Evolutionary conservation across 2,888 invertebrate genomes (phyloP).

Genomic region (Chalcosyrphus nemorum): DNA sequence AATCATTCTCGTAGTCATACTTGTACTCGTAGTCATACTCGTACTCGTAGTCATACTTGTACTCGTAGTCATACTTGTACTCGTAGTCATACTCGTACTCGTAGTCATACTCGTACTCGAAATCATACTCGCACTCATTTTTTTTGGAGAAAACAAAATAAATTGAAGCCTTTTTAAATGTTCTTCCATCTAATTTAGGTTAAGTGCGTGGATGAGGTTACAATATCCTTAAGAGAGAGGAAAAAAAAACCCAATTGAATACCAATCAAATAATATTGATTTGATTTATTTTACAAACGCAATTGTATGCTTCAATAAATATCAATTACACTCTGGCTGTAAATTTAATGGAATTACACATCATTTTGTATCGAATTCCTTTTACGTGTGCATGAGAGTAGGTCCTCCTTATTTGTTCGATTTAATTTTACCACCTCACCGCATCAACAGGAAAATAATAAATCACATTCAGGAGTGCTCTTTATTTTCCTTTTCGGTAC

Average conservation of each 20-base stretch:
- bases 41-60: too few species aligned
- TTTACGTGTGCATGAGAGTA: not conserved
- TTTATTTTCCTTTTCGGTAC: conserved; percentile 9
- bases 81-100: too few species aligned
- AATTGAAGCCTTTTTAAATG: too few species aligned
- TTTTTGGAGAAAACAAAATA: too few species aligned
- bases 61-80: too few species aligned
- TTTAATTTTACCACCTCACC: not conserved
- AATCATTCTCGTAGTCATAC: too few species aligned
- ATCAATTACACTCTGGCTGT: conserved; percentile 23
- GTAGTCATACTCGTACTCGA: too few species aligned
- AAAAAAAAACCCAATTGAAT: not conserved
- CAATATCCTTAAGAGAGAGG: not conserved
- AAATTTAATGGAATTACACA: conserved; percentile 19
- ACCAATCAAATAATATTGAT: not conserved
- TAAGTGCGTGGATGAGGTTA: too few species aligned
- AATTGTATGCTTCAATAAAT: conserved; percentile 1
- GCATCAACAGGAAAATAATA: not conserved
- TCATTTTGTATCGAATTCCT: not conserved
- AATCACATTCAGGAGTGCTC: conserved; percentile 7
- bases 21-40: too few species aligned
- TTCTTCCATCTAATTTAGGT: too few species aligned
- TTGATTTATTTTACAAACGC: not conserved
- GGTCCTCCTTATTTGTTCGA: not conserved
- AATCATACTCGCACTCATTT: too few species aligned